These are phyloP conservation scores for Esox lucius DNA, from an alignment of 2,797 vertebrate genomes.

Conservation along the genomic window DNA sequence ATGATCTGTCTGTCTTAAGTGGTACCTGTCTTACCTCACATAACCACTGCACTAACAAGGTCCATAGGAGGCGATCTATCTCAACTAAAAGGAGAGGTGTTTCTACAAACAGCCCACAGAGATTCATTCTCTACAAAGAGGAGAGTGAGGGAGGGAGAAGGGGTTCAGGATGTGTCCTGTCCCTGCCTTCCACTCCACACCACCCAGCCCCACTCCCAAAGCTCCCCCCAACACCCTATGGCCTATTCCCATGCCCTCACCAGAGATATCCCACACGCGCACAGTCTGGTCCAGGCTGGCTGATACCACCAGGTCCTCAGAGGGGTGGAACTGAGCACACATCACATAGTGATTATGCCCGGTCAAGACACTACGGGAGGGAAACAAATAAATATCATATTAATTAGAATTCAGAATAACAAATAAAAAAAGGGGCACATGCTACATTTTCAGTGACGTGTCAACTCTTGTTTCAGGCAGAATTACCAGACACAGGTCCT, in stretches of 20 bases:
- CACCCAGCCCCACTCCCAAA: conserved; percentile 17
- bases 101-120: conserved; percentile 72
- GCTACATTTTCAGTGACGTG: not conserved
- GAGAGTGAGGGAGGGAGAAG: conserved; percentile 38
- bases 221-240: conserved; percentile 33
- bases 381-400: not conserved
- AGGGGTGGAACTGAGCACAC: conserved; percentile 97
- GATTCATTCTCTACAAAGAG: conserved; percentile 62
- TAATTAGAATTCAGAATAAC: not conserved
- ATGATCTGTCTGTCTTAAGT: not conserved
- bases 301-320: conserved; percentile 94
- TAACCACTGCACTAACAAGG: not conserved
- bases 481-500: conserved; percentile 95
- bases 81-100: conserved; percentile 54
- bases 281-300: conserved; percentile 98
- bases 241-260: conserved; percentile 78
- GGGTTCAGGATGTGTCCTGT: conserved; percentile 29
- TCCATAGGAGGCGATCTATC: not conserved
- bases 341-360: conserved; percentile 98
- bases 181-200: conserved; percentile 24
- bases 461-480: not conserved
- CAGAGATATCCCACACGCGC: conserved; percentile 98
- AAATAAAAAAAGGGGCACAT: not conserved
- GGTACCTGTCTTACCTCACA: not conserved
- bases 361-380: conserved; percentile 83